A percentile compares a stretch with the other conserved stretches of the same genome.
These are phyloP conservation scores for Hirudo medicinalis DNA, from an alignment of 1,140 invertebrate species.

Conservation along the genomic window DNA sequence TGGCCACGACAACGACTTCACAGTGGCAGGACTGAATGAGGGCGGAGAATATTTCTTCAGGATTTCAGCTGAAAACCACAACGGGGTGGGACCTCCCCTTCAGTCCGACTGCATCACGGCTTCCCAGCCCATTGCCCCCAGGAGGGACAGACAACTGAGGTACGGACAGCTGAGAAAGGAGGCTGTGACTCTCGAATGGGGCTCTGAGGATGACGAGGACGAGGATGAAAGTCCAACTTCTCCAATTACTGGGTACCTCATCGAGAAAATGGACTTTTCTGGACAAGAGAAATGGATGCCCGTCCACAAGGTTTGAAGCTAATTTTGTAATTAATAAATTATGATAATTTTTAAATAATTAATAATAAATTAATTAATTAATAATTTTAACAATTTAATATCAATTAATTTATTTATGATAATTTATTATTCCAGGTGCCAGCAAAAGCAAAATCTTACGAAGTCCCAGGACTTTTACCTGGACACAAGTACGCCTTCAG, in stretches of 20 bases:
- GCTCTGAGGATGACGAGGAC: constrained; percentile 56
- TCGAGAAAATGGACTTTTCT: constrained; percentile 52
- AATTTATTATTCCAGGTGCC: constrained; percentile 6
- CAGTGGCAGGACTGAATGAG: constrained; percentile 74
- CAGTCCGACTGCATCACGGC: constrained; percentile 75
- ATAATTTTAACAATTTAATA: neutral
- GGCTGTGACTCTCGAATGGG: constrained; percentile 84
- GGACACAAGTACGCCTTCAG: constrained; percentile 81
- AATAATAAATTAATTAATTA: neutral
- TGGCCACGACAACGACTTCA: constrained; percentile 61
- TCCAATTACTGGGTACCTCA: constrained; percentile 52
- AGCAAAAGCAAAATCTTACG: constrained; percentile 68
- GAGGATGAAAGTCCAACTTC: constrained; percentile 1
- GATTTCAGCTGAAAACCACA: constrained; percentile 85
- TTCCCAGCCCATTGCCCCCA: constrained; percentile 62
- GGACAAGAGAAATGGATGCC: constrained; percentile 28
- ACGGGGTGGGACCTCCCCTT: constrained; percentile 76
- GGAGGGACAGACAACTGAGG: constrained; percentile 39
- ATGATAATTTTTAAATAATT: too few relatives aligned
- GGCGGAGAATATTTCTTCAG: constrained; percentile 84
- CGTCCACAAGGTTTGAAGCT: constrained; percentile 25
- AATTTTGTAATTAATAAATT: neutral
- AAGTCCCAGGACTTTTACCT: constrained; percentile 83
- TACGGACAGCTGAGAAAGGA: constrained; percentile 80
- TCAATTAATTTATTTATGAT: neutral